phyloP scores from a whole-genome alignment of 2,888 invertebrate species.

The Odontothrips loti region DNA sequence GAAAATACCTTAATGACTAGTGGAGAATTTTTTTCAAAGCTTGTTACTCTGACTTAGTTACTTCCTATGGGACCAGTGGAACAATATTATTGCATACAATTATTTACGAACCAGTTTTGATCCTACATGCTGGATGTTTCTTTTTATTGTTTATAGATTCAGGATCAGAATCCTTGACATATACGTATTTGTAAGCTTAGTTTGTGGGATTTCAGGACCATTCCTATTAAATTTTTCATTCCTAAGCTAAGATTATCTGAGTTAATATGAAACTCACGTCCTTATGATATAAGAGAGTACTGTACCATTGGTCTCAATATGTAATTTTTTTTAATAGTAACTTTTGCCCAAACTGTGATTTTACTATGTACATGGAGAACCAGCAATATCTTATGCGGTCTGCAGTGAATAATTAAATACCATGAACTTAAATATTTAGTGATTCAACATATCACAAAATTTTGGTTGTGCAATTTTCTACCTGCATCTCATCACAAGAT shows the following conservation, averaged over 20 bases:
- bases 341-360: background rate
- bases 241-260: no score
- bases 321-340: background rate
- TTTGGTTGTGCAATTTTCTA: no score
- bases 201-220: background rate
- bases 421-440: background rate
- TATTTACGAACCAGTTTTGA: background rate
- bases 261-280: no score
- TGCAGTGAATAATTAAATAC: background rate
- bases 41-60: background rate
- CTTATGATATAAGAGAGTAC: background rate
- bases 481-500: no score
- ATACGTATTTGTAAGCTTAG: background rate
- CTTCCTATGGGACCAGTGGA: background rate
- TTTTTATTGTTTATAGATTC: background rate
- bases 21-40: background rate
- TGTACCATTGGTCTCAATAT: background rate
- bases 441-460: no score
- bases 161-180: no score
- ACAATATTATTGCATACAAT: background rate
- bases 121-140: background rate
- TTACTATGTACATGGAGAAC: background rate
- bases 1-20: background rate
- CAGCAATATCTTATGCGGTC: background rate
- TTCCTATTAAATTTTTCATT: background rate